phyloP scores from a whole-genome alignment of 2,888 invertebrate genomes.

The Cantharis rustica region DNA sequence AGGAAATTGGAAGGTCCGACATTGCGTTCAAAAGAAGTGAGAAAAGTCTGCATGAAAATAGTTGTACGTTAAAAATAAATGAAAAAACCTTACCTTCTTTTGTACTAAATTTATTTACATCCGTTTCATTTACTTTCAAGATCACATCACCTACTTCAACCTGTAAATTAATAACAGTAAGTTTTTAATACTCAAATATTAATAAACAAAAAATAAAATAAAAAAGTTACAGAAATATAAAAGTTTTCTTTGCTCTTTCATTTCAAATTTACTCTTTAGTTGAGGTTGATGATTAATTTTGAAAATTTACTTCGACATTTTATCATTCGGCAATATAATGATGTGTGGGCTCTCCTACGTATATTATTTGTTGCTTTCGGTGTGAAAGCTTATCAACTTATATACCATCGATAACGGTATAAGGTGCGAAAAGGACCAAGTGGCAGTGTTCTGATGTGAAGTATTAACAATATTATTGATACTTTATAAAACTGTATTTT shows the following conservation, averaged over 20 bases:
- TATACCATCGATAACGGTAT: no score
- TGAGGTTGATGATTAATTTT: background rate
- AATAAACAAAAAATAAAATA: background rate
- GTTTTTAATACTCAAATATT: background rate
- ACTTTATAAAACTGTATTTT: no score
- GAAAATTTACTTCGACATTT: background rate
- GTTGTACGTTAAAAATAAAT: background rate
- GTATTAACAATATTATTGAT: no score
- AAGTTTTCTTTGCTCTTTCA: background rate
- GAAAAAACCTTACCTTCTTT: slow-evolving; percentile 77
- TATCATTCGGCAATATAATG: no score
- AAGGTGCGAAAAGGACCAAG: no score
- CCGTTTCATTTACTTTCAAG: slow-evolving; percentile 91
- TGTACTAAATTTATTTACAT: slow-evolving; percentile 89
- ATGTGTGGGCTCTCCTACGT: no score
- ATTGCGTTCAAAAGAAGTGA: background rate
- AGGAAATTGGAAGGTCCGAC: background rate
- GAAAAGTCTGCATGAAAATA: background rate
- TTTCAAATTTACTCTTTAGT: background rate
- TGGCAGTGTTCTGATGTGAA: no score
- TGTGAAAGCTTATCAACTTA: no score
- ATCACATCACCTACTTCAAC: slow-evolving; percentile 94
- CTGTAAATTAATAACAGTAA: slow-evolving; percentile 62
- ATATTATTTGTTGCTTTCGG: no score
- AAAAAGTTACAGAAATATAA: background rate